Conservation (phyloP, 2,888 invertebrate genomes). For the Coenonympha arcania region DNA sequence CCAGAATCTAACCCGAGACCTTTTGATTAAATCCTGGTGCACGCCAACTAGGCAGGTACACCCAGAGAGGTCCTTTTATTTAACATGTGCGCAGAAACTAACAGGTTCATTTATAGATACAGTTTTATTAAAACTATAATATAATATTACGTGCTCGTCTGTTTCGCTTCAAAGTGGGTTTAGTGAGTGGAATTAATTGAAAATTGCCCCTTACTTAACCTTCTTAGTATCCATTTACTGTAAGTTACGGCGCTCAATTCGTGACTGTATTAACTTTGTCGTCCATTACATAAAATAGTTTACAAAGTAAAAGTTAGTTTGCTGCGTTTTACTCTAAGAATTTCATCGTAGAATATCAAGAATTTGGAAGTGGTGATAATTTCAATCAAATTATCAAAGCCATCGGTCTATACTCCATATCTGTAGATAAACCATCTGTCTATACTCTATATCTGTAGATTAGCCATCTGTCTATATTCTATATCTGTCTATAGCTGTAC, state of each 20-base stretch:
- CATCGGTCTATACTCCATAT: too few species aligned
- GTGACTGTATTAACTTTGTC: conserved; percentile 4
- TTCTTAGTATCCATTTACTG: conserved; percentile 19
- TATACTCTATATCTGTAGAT: too few species aligned
- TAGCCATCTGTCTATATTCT: too few species aligned
- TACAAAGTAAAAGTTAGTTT: too few species aligned
- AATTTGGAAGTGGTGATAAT: too few species aligned
- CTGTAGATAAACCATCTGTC: too few species aligned
- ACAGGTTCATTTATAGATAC: not conserved
- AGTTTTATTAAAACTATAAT: conserved; percentile 10
- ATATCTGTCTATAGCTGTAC: too few species aligned
- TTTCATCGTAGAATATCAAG: too few species aligned
- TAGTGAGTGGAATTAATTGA: conserved; percentile 12
- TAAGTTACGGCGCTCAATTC: conserved; percentile 8
- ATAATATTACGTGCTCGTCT: conserved; percentile 2
- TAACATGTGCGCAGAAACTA: not conserved
- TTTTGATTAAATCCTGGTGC: too few species aligned
- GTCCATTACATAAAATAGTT: conserved; percentile 2
- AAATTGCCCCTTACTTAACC: conserved; percentile 12
- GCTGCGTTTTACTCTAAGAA: too few species aligned
- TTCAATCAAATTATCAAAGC: too few species aligned
- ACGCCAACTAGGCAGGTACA: not conserved
- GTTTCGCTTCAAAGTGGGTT: conserved; percentile 9
- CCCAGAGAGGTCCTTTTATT: not conserved
- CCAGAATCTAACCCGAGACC: too few species aligned